Percentiles rank a stretch among this genome's conserved stretches.
phyloP scores from a whole-genome alignment of 2,888 invertebrate genomes.

The Netelia virgata region DNA sequence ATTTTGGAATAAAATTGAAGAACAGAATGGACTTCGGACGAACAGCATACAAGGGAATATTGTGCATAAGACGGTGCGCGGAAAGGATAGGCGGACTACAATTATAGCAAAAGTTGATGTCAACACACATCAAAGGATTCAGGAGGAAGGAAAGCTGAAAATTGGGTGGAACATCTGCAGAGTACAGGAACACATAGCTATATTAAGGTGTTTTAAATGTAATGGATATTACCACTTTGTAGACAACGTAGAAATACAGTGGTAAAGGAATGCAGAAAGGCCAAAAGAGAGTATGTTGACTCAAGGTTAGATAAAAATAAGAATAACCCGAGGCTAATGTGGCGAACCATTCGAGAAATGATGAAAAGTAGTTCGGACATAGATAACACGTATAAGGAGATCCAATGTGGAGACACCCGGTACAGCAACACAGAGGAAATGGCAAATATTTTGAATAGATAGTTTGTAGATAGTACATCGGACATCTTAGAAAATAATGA shows the following conservation, averaged over 20 bases:
- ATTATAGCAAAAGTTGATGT: conserved; percentile 48
- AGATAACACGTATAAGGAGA: no score
- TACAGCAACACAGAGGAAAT: no score
- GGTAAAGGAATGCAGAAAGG: no score
- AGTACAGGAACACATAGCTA: conserved; percentile 48
- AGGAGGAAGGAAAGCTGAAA: conserved; percentile 47
- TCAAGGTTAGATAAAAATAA: no score
- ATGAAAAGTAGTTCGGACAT: no score
- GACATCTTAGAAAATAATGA: not conserved
- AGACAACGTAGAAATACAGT: no score
- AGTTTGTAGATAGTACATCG: no score
- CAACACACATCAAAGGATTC: conserved; percentile 46
- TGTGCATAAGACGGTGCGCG: not conserved
- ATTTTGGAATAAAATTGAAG: not conserved
- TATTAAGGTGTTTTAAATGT: conserved; percentile 63
- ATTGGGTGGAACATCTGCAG: conserved; percentile 63
- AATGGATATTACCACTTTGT: conserved; percentile 59
- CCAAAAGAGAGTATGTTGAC: no score
- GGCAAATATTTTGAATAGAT: no score
- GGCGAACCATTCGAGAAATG: no score
- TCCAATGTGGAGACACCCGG: no score
- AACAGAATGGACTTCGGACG: not conserved
- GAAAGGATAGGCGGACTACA: conserved; percentile 10
- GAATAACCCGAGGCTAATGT: no score
- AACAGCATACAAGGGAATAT: conserved; percentile 35